Percentiles rank a stretch among this genome's conserved stretches.
These are phyloP conservation scores for Silurus asotus DNA, from an alignment of 2,113 vertebrate genomes.

Conservation along the genomic window DNA sequence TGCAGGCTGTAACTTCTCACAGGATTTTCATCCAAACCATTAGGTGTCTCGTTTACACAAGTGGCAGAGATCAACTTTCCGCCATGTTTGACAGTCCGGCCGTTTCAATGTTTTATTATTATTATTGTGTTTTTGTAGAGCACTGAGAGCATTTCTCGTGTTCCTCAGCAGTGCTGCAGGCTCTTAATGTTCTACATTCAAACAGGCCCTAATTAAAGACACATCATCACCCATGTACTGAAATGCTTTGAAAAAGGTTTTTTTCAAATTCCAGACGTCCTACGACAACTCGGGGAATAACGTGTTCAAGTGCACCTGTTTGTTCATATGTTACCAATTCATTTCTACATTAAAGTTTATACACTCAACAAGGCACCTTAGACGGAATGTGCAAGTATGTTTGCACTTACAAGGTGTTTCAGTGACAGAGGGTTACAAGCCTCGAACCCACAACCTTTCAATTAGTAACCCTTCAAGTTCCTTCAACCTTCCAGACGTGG, in stretches of 20 bases:
- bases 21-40: conserved; percentile 36
- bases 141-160: conserved; percentile 34
- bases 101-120: conserved; percentile 16
- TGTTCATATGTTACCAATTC: neutral
- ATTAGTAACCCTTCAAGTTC: too few relatives aligned
- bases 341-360: neutral
- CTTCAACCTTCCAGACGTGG: too few relatives aligned
- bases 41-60: conserved; percentile 46
- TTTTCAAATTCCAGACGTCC: conserved; percentile 33
- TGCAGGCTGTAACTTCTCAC: conserved; percentile 40
- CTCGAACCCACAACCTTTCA: too few relatives aligned
- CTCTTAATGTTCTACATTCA: conserved; percentile 21
- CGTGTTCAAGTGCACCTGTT: neutral
- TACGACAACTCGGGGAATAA: conserved; percentile 4
- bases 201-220: conserved; percentile 24
- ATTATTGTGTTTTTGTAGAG: conserved; percentile 5
- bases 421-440: too few relatives aligned
- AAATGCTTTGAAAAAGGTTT: conserved; percentile 18
- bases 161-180: neutral
- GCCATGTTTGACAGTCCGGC: neutral
- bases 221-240: conserved; percentile 13
- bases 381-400: too few relatives aligned
- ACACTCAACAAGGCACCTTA: neutral
- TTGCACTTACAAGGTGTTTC: too few relatives aligned
- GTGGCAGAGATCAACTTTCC: conserved; percentile 40